Percentiles rank a stretch among this genome's conserved stretches.
These are phyloP conservation scores for Somateria mollissima DNA, from an alignment of 2,797 vertebrate genomes.

Conservation along the genomic window DNA sequence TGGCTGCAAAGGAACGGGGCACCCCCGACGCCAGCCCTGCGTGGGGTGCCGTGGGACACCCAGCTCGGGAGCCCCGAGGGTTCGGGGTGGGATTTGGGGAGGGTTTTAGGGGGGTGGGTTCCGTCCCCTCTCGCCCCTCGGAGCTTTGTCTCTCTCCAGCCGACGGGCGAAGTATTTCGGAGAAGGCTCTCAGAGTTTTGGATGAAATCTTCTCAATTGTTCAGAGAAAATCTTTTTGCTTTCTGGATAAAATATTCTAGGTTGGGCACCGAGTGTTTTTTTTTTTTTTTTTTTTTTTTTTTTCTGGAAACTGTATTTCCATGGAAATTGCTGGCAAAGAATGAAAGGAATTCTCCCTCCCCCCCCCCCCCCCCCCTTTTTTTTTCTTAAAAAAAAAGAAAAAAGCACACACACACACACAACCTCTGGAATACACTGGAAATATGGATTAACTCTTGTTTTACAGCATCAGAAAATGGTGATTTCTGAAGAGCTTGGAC, in stretches of 20 bases:
- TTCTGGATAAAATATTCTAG: conserved; percentile 33
- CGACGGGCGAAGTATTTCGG: neutral
- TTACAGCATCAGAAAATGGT: conserved; percentile 3
- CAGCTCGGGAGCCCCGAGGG: neutral
- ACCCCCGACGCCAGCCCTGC: too few relatives aligned
- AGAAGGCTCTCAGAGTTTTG: conserved; percentile 18
- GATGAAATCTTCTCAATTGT: conserved; percentile 47
- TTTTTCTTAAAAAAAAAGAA: neutral
- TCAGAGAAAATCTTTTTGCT: conserved; percentile 38
- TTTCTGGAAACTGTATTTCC: conserved; percentile 59
- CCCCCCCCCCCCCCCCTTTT: neutral
- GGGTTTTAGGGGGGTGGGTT: neutral
- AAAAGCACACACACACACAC: neutral
- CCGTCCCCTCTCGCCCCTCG: neutral
- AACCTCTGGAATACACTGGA: conserved; percentile 25
- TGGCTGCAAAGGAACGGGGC: too few relatives aligned
- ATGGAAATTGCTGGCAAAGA: conserved; percentile 63
- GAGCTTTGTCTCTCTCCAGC: conserved; percentile 2
- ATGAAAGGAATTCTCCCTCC: conserved; percentile 49
- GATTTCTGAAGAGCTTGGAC: neutral
- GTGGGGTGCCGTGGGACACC: too few relatives aligned
- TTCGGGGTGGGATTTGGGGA: too few relatives aligned
- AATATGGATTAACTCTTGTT: conserved; percentile 51
- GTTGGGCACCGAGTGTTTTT: neutral
- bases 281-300: too few relatives aligned